These are phyloP conservation scores for Dione juno DNA, from an alignment of 2,888 invertebrate species.

Conservation along the genomic window DNA sequence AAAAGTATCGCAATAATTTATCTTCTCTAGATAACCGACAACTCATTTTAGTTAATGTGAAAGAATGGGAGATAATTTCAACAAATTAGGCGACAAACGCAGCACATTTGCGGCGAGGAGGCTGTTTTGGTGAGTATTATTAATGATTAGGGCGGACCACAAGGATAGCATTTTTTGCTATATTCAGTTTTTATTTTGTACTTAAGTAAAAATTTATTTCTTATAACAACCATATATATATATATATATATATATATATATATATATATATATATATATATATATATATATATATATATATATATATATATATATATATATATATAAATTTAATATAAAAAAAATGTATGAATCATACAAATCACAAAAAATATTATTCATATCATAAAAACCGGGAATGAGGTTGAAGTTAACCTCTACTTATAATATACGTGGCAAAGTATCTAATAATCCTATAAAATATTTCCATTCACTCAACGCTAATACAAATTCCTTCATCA, in stretches of 20 bases:
- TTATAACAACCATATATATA: background rate
- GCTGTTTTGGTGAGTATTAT: constrained; percentile 44
- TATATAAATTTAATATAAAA: background rate
- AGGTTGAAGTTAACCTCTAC: background rate
- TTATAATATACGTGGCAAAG: constrained; percentile 32
- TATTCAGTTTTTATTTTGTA: background rate
- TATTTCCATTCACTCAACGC: constrained; percentile 43
- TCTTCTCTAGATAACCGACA: constrained; percentile 72
- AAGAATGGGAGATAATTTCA: constrained; percentile 64
- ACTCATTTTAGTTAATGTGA: constrained; percentile 71
- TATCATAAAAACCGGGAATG: background rate
- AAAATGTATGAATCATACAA: constrained; percentile 11
- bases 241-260: no score
- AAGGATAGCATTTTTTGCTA: constrained; percentile 51
- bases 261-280: no score
- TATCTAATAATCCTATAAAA: constrained; percentile 43
- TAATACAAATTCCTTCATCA: constrained; percentile 51
- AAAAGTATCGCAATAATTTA: constrained; percentile 63
- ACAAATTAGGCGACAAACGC: constrained; percentile 81
- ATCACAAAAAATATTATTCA: background rate
- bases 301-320: no score
- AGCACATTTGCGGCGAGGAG: constrained; percentile 69
- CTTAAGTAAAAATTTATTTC: background rate
- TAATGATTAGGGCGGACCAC: constrained; percentile 62
- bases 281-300: no score